These are phyloP conservation scores for Myiozetetes cayanensis DNA, from an alignment of 2,113 vertebrate species.

Conservation along the genomic window DNA sequence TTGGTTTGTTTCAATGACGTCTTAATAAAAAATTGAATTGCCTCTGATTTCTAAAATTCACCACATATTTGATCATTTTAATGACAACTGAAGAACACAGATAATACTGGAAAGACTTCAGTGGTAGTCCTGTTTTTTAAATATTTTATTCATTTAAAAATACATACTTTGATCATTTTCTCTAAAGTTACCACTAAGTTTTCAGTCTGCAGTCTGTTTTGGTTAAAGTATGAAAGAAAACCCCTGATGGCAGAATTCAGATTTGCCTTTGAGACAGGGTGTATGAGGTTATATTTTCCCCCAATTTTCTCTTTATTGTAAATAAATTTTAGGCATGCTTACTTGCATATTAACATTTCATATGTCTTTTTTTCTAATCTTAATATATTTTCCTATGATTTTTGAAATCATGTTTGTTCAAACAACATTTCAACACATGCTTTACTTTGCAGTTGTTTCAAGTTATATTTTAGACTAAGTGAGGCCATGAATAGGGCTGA, in stretches of 20 bases:
- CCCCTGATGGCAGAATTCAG: not conserved
- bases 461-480: not conserved
- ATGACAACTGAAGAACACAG: not conserved
- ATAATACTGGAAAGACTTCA: not conserved
- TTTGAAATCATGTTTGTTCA: not conserved
- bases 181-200: not conserved
- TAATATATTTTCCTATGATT: not conserved
- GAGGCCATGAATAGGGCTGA: not conserved
- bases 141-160: not conserved
- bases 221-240: not conserved
- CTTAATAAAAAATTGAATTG: not conserved
- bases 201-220: not conserved
- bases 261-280: not conserved
- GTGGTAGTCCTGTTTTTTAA: not conserved
- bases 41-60: not conserved
- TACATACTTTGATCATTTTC: not conserved
- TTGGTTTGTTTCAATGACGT: not conserved
- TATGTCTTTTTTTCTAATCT: not conserved
- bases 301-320: not conserved
- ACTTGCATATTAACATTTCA: not conserved
- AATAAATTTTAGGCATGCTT: not conserved
- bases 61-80: not conserved
- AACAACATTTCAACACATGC: conserved; percentile 4
- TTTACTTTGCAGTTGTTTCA: not conserved
- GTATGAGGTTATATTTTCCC: not conserved